Evolutionary conservation across 30 jellyfish, hydroid and myxozoan genomes (phyloP).

Genomic region (Pelagia noctiluca): DNA sequence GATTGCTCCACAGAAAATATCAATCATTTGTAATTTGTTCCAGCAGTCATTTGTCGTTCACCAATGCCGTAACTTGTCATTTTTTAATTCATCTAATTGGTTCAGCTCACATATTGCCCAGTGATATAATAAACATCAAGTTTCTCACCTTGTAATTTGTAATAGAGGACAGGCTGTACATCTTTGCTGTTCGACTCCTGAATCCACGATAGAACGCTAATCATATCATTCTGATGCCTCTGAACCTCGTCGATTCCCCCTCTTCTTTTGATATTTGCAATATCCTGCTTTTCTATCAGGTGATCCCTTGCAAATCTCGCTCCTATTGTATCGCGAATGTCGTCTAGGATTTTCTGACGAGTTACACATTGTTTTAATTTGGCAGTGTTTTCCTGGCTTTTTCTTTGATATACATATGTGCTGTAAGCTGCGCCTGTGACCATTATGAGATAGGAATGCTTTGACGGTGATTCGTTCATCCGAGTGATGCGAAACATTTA

Average conservation of each 20-base stretch:
- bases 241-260: conserved; percentile 14
- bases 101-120: too few relatives aligned
- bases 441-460: conserved; percentile 38
- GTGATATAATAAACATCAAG: too few relatives aligned
- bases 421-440: conserved; percentile 24
- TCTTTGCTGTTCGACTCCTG: conserved; percentile 15
- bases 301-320: neutral
- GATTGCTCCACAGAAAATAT: too few relatives aligned
- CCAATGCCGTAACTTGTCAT: too few relatives aligned
- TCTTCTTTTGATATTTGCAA: conserved; percentile 47
- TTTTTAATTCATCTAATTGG: too few relatives aligned
- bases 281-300: conserved; percentile 32
- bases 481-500: too few relatives aligned
- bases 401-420: conserved; percentile 31
- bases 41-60: too few relatives aligned
- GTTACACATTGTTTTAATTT: conserved; percentile 40
- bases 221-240: conserved; percentile 39
- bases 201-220: conserved; percentile 12
- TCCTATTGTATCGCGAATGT: conserved; percentile 17
- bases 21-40: too few relatives aligned
- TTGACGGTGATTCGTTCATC: conserved; percentile 20
- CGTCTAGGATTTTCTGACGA: conserved; percentile 30
- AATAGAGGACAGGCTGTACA: conserved; percentile 1
- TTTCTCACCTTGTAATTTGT: conserved; percentile 25
- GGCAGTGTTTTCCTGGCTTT: conserved; percentile 24